phyloP scores from a whole-genome alignment of 2,888 invertebrate species.

The Chrysina gloriosa region DNA sequence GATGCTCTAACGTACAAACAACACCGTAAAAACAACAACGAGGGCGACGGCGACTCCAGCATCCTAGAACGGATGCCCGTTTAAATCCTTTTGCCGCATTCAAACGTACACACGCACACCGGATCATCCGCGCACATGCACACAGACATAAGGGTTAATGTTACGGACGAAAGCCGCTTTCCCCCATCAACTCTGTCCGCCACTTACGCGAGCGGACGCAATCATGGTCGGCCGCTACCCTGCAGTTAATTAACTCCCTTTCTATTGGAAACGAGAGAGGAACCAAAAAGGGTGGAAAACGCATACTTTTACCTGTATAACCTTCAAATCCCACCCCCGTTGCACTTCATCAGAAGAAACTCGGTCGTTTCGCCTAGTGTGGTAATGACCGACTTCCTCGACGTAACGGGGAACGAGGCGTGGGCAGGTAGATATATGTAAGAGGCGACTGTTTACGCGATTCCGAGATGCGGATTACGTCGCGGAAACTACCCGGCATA shows the following conservation, averaged over 20 bases:
- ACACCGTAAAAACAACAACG: no score
- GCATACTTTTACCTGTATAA: not conserved
- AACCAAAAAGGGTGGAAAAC: not conserved
- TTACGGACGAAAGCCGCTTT: slow-evolving; percentile 40
- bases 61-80: not conserved
- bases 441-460: no score
- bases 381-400: not conserved
- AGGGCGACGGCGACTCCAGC: no score
- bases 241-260: slow-evolving; percentile 22
- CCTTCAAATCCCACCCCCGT: not conserved
- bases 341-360: not conserved
- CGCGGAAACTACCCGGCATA: no score
- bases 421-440: no score
- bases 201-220: slow-evolving; percentile 27
- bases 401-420: not conserved
- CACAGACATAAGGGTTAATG: slow-evolving; percentile 43
- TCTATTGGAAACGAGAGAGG: slow-evolving; percentile 15
- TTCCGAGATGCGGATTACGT: no score
- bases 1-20: no score
- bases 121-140: slow-evolving; percentile 10
- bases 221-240: slow-evolving; percentile 21
- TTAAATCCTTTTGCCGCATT: not conserved
- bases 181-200: slow-evolving; percentile 27
- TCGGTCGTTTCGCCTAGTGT: not conserved
- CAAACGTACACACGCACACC: not conserved